Base-by-base conservation (phyloP, 2,113 vertebrate genomes). In the Paedocypris sp. region DNA sequence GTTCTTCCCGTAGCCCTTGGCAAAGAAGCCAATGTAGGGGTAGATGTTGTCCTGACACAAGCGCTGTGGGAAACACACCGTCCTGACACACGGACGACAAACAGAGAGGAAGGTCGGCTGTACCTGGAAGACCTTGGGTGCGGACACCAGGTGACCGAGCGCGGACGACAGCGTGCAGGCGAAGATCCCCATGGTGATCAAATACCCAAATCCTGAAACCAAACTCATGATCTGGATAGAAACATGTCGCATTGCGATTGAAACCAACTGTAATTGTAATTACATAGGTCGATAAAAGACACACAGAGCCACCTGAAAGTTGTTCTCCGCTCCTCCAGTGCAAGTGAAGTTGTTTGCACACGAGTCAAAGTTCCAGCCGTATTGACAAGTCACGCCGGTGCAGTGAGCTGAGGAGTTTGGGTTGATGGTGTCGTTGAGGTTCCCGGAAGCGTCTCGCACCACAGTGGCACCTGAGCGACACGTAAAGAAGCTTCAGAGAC, bases 51-150 rank as follows among this genome's bases (percentile, higher is more conserved):
- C 83, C 54, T 76, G 82, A 72, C 84, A 87, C 7, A 89, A 74
- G 64, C 80, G 79, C 88, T 88, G 20, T 11, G 32, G 8, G 6
- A 19, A 31, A 49, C 16, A 32, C 2, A 12, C 9, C n/a, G n/a
- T n/a, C n/a, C n/a, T n/a, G n/a, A n/a, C n/a, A n/a, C n/a, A n/a
- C n/a, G n/a, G n/a, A n/a, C n/a, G n/a, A n/a, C n/a, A 18, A 29
- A 39, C 15, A 6, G 3, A 0, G 0, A 36, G 4, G 6, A 20
- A 31, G 9, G 15, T 5, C 4, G 8, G 3, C 2, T 43, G 42
- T 60, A 88, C 83, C 77, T 88, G 84, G 67, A 90, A 88, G 35
- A 87, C 67, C 70, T 87, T 87, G 1, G 85, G 84, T 1, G 78
- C 85, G n/a, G 81, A 87, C 19, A 87, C 79, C 4, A 87, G 75